Base-by-base conservation (phyloP, 2,888 invertebrate genomes). In the Cheilosia variabilis region DNA sequence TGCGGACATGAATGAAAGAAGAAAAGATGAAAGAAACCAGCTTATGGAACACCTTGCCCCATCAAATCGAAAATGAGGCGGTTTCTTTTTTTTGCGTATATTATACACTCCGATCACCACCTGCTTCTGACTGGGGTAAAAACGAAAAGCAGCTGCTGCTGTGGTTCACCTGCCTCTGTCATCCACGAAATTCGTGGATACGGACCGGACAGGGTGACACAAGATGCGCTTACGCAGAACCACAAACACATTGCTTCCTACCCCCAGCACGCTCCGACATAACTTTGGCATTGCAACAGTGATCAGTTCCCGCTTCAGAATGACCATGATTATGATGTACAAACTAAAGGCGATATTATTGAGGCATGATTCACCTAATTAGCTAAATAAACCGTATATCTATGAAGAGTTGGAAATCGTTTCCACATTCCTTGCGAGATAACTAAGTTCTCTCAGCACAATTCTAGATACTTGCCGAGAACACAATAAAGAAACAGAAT, bases 291-390 rank as follows among this genome's bases (percentile, higher is more conserved):
- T 71, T 60, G 71, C 71, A 71, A 71, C 50, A 71, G 47, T 37
- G 22, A 22, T 24, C 43, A 27, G 19, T 31, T 45, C 4, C 19
- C 45, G 2, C 45, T 17, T 24, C 13, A 17, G 34, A 19, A 45
- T 45, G 47, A 47, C 17, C 7, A 45, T 47, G 37, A 69, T 34
- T 57, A 57, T 78, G 62, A 71, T 78, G 63, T 50, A 63, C 71
- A 71, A 27, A 37, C 62, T 47, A 58, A 53, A 57, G 45, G 19
- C 24, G 52, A 69, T 77, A 47, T 37, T 62, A 47, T 78, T 69
- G 24, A 63, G 55, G 63, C 57, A 71, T 81, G 81, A 81, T 60
- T 76, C 76, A 76, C 17, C 81, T 76, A 65, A 76, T 81, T 57
- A 69, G 31, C 57, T 6, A 50, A 65, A 66, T 50, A 65, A 75